Percentiles rank a stretch among this genome's conserved stretches.
phyloP scores from a whole-genome alignment of 2,888 invertebrate species.

The Margaritifera margaritifera region DNA sequence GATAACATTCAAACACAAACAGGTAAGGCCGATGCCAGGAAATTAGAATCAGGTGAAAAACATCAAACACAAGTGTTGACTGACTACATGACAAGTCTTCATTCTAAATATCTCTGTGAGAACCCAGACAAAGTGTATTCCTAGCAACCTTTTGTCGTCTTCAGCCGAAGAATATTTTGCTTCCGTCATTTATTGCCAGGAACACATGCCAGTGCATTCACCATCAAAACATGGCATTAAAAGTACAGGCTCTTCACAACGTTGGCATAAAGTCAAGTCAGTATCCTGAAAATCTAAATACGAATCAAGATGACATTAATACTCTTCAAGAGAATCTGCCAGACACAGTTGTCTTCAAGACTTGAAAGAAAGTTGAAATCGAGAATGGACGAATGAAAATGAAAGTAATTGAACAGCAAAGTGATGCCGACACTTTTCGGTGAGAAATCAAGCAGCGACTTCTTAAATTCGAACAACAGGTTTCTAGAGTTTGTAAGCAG shows the following conservation, averaged over 20 bases:
- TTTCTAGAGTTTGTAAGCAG: conserved; percentile 12
- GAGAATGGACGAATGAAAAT: conserved; percentile 27
- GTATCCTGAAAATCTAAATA: conserved; percentile 25
- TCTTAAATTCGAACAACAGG: conserved; percentile 18
- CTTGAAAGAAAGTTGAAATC: conserved; percentile 25
- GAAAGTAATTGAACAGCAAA: conserved; percentile 23
- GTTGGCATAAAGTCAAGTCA: too few species aligned
- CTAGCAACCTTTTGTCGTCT: conserved; percentile 16
- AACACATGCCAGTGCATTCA: conserved; percentile 29
- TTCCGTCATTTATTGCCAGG: conserved; percentile 17
- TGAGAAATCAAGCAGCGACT: conserved; percentile 3
- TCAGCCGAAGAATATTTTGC: conserved; percentile 13
- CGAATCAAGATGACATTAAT: conserved; percentile 9
- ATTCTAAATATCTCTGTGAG: conserved; percentile 7
- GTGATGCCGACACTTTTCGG: conserved; percentile 5
- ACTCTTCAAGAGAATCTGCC: conserved; percentile 11
- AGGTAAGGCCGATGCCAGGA: conserved; percentile 32
- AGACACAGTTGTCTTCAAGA: conserved; percentile 9
- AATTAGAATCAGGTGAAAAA: conserved; percentile 2
- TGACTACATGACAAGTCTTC: conserved; percentile 21
- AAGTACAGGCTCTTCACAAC: conserved; percentile 11
- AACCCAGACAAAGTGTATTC: conserved; percentile 11
- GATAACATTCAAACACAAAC: conserved; percentile 28
- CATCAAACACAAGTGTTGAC: conserved; percentile 27
- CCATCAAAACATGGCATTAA: conserved; percentile 27